These are phyloP conservation scores for Tapirus terrestris DNA, from an alignment of 2,113 vertebrate genomes.

Conservation along the genomic window DNA sequence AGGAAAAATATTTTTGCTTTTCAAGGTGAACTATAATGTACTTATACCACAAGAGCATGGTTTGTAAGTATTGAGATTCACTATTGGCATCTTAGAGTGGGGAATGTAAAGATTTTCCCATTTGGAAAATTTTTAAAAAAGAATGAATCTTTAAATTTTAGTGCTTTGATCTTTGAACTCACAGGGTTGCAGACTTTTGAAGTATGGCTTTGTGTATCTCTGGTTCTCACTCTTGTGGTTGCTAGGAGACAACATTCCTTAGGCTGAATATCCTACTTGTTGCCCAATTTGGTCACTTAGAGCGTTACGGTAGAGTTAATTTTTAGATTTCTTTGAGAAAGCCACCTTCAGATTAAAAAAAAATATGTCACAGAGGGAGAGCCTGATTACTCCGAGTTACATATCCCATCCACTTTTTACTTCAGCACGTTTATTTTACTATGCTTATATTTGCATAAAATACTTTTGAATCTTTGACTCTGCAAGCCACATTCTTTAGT, in stretches of 20 bases:
- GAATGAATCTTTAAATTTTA: constrained; percentile 62
- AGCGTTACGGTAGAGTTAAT: constrained; percentile 58
- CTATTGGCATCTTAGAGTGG: not conserved
- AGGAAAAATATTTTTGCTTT: constrained; percentile 43
- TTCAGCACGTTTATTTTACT: not conserved
- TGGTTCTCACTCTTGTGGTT: constrained; percentile 70
- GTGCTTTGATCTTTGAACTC: constrained; percentile 70
- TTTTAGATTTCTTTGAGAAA: constrained; percentile 61
- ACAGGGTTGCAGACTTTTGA: constrained; percentile 48
- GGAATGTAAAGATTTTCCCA: not conserved
- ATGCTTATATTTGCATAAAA: constrained; percentile 36
- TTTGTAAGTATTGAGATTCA: not conserved
- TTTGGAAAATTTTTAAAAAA: constrained; percentile 32
- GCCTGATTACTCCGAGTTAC: not conserved
- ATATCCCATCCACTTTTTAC: not conserved
- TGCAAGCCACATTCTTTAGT: constrained; percentile 57
- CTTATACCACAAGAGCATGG: not conserved
- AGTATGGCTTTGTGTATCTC: constrained; percentile 65
- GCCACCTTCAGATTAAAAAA: not conserved
- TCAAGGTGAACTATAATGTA: not conserved
- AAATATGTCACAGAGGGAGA: not conserved
- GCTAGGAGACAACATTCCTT: constrained; percentile 77
- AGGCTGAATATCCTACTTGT: constrained; percentile 64
- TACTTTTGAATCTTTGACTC: constrained; percentile 28
- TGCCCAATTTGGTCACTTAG: constrained; percentile 53